Percentiles rank a stretch among this genome's conserved stretches.
Evolutionary conservation across 1,140 invertebrate genomes (phyloP).

Genomic region (Ruditapes philippinarum): DNA sequence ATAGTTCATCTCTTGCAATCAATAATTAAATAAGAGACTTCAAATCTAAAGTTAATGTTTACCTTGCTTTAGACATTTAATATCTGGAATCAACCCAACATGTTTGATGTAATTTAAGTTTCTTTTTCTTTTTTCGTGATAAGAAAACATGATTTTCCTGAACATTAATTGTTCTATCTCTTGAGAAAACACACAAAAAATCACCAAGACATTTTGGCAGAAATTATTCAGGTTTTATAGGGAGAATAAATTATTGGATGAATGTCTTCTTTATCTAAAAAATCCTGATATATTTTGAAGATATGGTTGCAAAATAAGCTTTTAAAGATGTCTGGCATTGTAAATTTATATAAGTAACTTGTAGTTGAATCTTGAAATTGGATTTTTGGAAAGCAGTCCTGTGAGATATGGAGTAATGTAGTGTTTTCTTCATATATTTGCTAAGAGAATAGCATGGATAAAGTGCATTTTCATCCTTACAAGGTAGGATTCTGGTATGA

Average conservation of each 20-base stretch:
- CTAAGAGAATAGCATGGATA: not conserved
- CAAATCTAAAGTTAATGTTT: no score
- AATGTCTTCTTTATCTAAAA: not conserved
- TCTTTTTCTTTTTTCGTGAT: not conserved
- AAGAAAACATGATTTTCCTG: not conserved
- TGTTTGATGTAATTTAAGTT: not conserved
- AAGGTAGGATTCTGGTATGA: not conserved
- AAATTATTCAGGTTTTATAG: not conserved
- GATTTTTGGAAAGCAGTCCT: no score
- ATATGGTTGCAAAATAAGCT: not conserved
- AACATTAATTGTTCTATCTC: not conserved
- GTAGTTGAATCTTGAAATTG: not conserved
- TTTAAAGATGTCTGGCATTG: not conserved
- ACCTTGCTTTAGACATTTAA: no score
- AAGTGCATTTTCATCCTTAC: conserved; percentile 24
- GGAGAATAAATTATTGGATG: not conserved
- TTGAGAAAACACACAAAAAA: not conserved
- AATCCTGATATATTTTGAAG: conserved; percentile 8
- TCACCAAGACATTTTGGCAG: not conserved
- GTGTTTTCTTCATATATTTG: not conserved
- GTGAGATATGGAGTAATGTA: no score
- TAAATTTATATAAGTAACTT: not conserved
- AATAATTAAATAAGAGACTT: no score
- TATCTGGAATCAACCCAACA: not conserved
- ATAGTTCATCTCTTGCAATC: no score